Percentiles rank a stretch among this genome's conserved stretches.
These are phyloP conservation scores for Tortricodes alternella DNA, from an alignment of 2,888 invertebrate species.

Conservation along the genomic window DNA sequence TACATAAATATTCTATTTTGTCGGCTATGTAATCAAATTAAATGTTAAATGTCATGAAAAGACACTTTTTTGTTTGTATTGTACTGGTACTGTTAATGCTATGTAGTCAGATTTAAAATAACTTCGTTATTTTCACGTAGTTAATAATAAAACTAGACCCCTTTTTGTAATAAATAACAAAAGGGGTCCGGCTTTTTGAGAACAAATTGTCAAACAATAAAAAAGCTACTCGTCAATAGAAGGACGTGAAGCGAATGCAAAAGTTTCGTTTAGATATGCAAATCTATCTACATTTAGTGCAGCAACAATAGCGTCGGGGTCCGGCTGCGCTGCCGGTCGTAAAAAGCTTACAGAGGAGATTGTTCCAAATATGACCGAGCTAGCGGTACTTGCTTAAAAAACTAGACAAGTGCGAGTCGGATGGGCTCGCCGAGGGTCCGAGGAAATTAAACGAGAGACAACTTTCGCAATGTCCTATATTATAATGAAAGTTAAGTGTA, in stretches of 20 bases:
- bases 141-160: conserved; percentile 42
- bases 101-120: background rate
- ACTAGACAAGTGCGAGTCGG: no score
- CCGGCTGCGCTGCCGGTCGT: conserved; percentile 56
- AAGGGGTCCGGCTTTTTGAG: conserved; percentile 57
- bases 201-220: conserved; percentile 45
- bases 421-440: no score
- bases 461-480: no score
- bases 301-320: conserved; percentile 55
- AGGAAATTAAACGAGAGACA: no score
- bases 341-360: conserved; percentile 72
- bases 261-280: conserved; percentile 72
- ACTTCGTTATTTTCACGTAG: background rate
- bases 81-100: no score
- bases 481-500: no score
- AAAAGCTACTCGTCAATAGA: conserved; percentile 56
- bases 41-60: no score
- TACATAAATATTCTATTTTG: no score
- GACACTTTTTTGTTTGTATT: no score
- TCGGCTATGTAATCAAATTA: no score
- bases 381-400: conserved; percentile 67
- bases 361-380: conserved; percentile 64
- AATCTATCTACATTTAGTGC: conserved; percentile 63
- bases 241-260: conserved; percentile 65
- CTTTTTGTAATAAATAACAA: conserved; percentile 44